Evolutionary conservation across 2,888 invertebrate species (phyloP).

Genomic region (Meiosimyza decipiens): DNA sequence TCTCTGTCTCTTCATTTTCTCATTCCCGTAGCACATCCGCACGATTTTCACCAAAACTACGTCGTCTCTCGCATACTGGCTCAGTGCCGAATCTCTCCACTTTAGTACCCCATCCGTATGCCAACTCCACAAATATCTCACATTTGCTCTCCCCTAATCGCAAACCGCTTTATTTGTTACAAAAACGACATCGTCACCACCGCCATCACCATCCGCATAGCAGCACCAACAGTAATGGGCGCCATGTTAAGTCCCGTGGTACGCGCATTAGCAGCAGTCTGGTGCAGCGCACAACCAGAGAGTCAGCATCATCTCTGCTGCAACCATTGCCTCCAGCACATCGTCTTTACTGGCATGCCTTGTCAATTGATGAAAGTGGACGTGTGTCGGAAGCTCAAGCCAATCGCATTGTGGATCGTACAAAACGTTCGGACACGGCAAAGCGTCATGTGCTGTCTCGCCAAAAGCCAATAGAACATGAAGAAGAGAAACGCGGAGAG

Average conservation of each 20-base stretch:
- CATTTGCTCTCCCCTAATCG: slow-evolving; percentile 62
- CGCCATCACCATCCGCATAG: slow-evolving; percentile 53
- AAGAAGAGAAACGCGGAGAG: slow-evolving; percentile 57
- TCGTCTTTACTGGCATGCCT: slow-evolving; percentile 74
- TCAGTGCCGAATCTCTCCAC: slow-evolving; percentile 71
- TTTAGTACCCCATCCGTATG: slow-evolving; percentile 48
- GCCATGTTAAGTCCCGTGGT: slow-evolving; percentile 55
- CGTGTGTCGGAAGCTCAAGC: slow-evolving; percentile 58
- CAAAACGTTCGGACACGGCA: slow-evolving; percentile 71
- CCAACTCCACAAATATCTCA: slow-evolving; percentile 54
- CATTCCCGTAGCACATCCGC: slow-evolving; percentile 56
- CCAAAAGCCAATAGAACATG: slow-evolving; percentile 79
- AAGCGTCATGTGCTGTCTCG: slow-evolving; percentile 80
- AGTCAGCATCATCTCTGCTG: slow-evolving; percentile 65
- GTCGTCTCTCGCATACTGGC: slow-evolving; percentile 69
- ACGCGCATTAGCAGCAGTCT: slow-evolving; percentile 62
- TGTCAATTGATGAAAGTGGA: slow-evolving; percentile 83
- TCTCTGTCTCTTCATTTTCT: background rate
- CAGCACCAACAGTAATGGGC: slow-evolving; percentile 53
- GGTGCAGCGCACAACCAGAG: slow-evolving; percentile 63
- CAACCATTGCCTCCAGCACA: slow-evolving; percentile 74
- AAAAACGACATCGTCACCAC: slow-evolving; percentile 55
- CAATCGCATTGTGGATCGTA: slow-evolving; percentile 71
- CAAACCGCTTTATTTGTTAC: slow-evolving; percentile 58
- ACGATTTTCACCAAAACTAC: slow-evolving; percentile 62